A percentile compares a stretch with the other conserved stretches of the same genome.
These are phyloP conservation scores for Pogonus chalceus DNA, from an alignment of 1,140 invertebrate species.

Conservation along the genomic window DNA sequence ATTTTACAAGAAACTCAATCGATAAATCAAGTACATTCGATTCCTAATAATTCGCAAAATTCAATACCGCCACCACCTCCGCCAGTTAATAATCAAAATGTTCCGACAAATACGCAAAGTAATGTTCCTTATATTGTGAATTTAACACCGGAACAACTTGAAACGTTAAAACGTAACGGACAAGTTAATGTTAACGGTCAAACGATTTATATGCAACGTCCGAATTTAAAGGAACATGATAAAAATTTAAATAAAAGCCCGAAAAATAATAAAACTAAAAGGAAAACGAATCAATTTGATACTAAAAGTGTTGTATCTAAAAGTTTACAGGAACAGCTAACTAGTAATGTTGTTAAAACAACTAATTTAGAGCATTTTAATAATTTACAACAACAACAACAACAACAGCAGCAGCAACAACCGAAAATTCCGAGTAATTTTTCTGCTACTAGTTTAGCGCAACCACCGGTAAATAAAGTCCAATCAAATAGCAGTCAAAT, in stretches of 20 bases:
- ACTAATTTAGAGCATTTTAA: conserved; percentile 14
- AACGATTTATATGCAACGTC: conserved; percentile 34
- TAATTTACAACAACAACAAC: conserved; percentile 17
- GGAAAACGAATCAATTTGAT: neutral
- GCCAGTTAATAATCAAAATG: conserved; percentile 3
- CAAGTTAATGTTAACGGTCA: conserved; percentile 35
- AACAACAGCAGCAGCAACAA: conserved; percentile 11
- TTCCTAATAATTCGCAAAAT: conserved; percentile 26
- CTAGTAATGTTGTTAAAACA: neutral
- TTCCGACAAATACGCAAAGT: conserved; percentile 12
- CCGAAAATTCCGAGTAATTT: neutral
- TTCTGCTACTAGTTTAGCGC: too few species aligned
- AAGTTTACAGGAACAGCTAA: neutral
- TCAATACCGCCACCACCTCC: conserved; percentile 20
- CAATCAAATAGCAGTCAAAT: conserved; percentile 9
- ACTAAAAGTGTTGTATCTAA: neutral
- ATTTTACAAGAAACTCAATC: conserved; percentile 34
- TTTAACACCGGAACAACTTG: conserved; percentile 33
- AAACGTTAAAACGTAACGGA: conserved; percentile 33
- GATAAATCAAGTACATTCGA: conserved; percentile 26
- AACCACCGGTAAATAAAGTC: too few species aligned
- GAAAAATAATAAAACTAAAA: conserved; percentile 11
- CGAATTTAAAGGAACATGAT: conserved; percentile 17
- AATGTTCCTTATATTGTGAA: conserved; percentile 31
- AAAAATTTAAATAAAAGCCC: conserved; percentile 10